A percentile compares a stretch with the other conserved stretches of the same genome.
These are phyloP conservation scores for Tridacna gigas DNA, from an alignment of 2,888 invertebrate genomes.

Conservation along the genomic window DNA sequence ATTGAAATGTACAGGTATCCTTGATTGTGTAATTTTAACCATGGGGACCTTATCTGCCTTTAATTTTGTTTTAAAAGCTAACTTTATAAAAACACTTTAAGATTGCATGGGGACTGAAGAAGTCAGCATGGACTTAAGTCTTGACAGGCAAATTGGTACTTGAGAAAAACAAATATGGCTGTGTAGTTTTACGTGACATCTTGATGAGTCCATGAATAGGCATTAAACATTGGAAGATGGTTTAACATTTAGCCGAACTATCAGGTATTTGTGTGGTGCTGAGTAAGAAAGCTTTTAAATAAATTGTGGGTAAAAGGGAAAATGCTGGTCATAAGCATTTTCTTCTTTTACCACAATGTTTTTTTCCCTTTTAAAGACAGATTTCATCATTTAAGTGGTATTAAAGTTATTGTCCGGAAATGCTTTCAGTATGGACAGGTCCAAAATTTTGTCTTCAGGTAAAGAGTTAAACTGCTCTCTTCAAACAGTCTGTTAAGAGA, in stretches of 20 bases:
- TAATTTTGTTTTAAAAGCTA: too few relatives aligned
- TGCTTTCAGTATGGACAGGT: background rate
- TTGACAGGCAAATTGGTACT: slow-evolving; percentile 17
- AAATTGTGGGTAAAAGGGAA: background rate
- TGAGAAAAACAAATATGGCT: slow-evolving; percentile 8
- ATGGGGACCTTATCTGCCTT: too few relatives aligned
- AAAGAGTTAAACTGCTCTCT: background rate
- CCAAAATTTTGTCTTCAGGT: background rate
- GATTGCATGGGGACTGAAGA: too few relatives aligned
- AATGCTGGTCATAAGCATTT: background rate
- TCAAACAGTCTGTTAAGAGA: background rate
- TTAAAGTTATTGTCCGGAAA: background rate
- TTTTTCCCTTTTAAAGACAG: background rate
- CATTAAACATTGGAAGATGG: background rate
- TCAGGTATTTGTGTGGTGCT: too few relatives aligned
- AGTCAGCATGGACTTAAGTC: background rate
- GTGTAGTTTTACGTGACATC: background rate
- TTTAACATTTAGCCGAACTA: too few relatives aligned
- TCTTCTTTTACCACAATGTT: slow-evolving; percentile 1
- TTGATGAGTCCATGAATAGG: background rate
- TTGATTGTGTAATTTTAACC: too few relatives aligned
- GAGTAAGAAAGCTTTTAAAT: too few relatives aligned
- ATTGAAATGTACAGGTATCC: too few relatives aligned
- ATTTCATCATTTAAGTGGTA: background rate
- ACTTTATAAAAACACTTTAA: too few relatives aligned